Percentiles rank a stretch among this genome's conserved stretches.
phyloP scores from a whole-genome alignment of 2,113 vertebrate species.

The Anhinga anhinga region DNA sequence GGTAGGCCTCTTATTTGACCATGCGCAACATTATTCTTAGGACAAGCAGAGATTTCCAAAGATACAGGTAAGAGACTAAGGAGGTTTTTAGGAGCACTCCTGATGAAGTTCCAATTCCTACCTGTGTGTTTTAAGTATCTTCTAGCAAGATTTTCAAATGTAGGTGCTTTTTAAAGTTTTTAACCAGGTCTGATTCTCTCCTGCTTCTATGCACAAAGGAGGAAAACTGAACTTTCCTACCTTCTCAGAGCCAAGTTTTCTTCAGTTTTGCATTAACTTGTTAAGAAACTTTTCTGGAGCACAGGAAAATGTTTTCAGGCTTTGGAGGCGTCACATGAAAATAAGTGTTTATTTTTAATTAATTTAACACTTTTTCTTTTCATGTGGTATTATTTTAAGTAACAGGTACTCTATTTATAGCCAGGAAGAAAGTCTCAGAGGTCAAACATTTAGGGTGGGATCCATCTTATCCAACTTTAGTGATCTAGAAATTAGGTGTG shows the following conservation, averaged over 20 bases:
- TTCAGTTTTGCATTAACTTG: neutral
- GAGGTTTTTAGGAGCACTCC: neutral
- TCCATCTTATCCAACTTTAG: neutral
- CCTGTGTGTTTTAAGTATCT: neutral
- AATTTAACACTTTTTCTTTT: neutral
- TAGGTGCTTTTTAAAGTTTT: neutral
- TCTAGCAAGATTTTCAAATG: neutral
- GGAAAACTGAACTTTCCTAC: neutral
- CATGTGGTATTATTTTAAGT: slow-evolving; percentile 12
- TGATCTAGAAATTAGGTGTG: neutral
- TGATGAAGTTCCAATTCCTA: neutral
- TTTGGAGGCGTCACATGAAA: slow-evolving; percentile 15
- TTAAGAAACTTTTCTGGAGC: neutral
- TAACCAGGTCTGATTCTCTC: neutral
- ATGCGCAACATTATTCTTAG: neutral
- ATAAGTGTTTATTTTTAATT: neutral
- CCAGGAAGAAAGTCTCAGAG: neutral
- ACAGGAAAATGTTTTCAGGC: neutral
- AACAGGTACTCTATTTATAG: slow-evolving; percentile 25
- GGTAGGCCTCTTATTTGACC: neutral
- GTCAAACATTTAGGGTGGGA: slow-evolving; percentile 18
- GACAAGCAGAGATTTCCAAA: neutral
- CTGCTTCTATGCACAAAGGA: neutral
- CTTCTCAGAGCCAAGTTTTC: neutral
- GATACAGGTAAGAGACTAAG: neutral